Percentiles rank a stretch among this genome's conserved stretches.
Evolutionary conservation across 1,140 invertebrate species (phyloP).

Genomic region (Drosophila kohkoa): DNA sequence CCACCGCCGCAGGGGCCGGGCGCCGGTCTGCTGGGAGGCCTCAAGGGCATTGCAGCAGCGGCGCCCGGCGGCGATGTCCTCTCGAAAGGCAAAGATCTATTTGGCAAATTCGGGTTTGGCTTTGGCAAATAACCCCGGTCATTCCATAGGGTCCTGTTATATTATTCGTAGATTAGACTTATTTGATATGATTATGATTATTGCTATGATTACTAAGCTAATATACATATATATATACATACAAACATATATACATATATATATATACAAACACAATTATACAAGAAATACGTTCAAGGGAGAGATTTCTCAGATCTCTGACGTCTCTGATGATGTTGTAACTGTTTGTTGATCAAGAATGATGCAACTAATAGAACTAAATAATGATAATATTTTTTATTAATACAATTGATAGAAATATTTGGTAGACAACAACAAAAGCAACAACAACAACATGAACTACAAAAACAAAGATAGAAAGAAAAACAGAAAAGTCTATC

Average conservation of each 20-base stretch:
- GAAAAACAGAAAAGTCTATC: slow-evolving; percentile 20
- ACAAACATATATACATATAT: slow-evolving; percentile 33
- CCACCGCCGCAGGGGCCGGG: slow-evolving; percentile 81
- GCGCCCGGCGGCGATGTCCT: slow-evolving; percentile 93
- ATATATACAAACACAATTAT: slow-evolving; percentile 32
- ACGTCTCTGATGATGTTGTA: slow-evolving; percentile 41
- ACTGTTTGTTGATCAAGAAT: slow-evolving; percentile 54
- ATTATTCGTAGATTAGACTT: slow-evolving; percentile 81
- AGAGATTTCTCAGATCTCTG: slow-evolving; percentile 11
- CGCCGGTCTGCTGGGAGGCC: slow-evolving; percentile 78
- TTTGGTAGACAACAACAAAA: slow-evolving; percentile 36
- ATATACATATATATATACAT: slow-evolving; percentile 45
- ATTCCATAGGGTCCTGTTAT: slow-evolving; percentile 84
- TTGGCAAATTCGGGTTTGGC: slow-evolving; percentile 95
- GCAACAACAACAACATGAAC: slow-evolving; percentile 22
- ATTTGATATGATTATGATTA: slow-evolving; percentile 77
- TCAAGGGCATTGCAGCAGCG: slow-evolving; percentile 88
- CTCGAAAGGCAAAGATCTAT: slow-evolving; percentile 96
- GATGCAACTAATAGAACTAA: slow-evolving; percentile 72
- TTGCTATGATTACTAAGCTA: slow-evolving; percentile 73
- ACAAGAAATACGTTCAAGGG: slow-evolving; percentile 15
- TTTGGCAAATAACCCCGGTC: slow-evolving; percentile 89
- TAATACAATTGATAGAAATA: slow-evolving; percentile 83
- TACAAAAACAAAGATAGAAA: slow-evolving; percentile 14
- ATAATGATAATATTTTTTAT: slow-evolving; percentile 77